A percentile compares a stretch with the other conserved stretches of the same genome.
phyloP scores from a whole-genome alignment of 2,113 vertebrate genomes.

The Ceratotherium simum region DNA sequence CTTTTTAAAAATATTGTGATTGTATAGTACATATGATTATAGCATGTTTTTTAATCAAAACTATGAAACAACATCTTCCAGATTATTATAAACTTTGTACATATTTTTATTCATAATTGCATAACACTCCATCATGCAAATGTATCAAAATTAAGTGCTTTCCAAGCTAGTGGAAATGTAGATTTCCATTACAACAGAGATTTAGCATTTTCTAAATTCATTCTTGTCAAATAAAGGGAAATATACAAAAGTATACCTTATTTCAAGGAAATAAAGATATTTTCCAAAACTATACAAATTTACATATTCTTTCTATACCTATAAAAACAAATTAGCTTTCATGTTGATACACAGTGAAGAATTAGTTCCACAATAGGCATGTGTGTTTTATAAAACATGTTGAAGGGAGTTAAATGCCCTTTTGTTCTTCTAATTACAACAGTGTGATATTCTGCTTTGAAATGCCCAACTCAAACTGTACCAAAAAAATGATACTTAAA shows the following conservation, averaged over 20 bases:
- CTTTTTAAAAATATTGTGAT: background rate
- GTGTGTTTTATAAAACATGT: constrained; percentile 39
- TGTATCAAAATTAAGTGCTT: background rate
- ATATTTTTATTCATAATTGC: background rate
- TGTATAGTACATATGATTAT: background rate
- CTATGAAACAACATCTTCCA: background rate
- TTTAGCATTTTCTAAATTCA: background rate
- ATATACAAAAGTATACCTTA: background rate
- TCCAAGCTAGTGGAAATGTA: background rate
- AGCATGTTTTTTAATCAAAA: background rate
- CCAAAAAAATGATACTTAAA: background rate
- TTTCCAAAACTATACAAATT: background rate
- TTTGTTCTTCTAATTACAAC: background rate
- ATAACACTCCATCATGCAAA: background rate
- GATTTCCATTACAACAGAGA: background rate
- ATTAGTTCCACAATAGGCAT: background rate
- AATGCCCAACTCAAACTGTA: background rate
- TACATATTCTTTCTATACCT: background rate
- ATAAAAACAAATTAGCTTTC: background rate
- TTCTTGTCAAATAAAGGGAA: constrained; percentile 3
- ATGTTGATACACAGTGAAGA: background rate
- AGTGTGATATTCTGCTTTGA: background rate
- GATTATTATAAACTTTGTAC: background rate
- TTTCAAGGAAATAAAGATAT: background rate
- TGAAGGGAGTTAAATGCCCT: background rate